These are phyloP conservation scores for Trichomycterus rosablanca DNA, from an alignment of 2,113 vertebrate species.

Conservation along the genomic window DNA sequence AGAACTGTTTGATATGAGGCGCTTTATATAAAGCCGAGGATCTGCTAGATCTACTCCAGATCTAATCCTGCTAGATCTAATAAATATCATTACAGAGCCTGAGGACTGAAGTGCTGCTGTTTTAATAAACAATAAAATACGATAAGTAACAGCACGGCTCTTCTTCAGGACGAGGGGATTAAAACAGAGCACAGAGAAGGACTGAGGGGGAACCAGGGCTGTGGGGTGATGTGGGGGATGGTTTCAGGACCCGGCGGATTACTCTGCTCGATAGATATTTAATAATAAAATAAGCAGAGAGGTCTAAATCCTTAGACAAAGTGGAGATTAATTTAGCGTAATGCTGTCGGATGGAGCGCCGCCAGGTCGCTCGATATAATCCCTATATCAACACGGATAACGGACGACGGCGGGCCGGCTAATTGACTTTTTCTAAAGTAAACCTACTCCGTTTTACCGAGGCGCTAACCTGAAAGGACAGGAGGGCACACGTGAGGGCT, in stretches of 20 bases:
- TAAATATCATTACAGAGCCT: no score
- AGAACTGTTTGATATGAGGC: no score
- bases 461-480: slow-evolving; percentile 30
- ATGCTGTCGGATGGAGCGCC: slow-evolving; percentile 54
- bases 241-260: no score
- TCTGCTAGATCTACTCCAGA: no score
- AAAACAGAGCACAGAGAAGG: slow-evolving; percentile 35
- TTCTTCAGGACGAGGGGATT: neutral
- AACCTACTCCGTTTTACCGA: slow-evolving; percentile 37
- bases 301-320: slow-evolving; percentile 57
- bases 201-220: no score
- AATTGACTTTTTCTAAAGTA: slow-evolving; percentile 52
- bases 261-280: slow-evolving; percentile 54
- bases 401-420: slow-evolving; percentile 23
- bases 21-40: no score
- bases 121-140: neutral
- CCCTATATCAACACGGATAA: slow-evolving; percentile 62
- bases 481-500: neutral
- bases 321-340: slow-evolving; percentile 62
- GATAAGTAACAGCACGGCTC: no score
- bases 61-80: no score
- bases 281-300: slow-evolving; percentile 55
- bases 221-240: no score
- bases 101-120: no score
- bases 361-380: slow-evolving; percentile 60